These are phyloP conservation scores for Sinocyclocheilus anshuiensis DNA, from an alignment of 2,113 vertebrate genomes.

Conservation along the genomic window DNA sequence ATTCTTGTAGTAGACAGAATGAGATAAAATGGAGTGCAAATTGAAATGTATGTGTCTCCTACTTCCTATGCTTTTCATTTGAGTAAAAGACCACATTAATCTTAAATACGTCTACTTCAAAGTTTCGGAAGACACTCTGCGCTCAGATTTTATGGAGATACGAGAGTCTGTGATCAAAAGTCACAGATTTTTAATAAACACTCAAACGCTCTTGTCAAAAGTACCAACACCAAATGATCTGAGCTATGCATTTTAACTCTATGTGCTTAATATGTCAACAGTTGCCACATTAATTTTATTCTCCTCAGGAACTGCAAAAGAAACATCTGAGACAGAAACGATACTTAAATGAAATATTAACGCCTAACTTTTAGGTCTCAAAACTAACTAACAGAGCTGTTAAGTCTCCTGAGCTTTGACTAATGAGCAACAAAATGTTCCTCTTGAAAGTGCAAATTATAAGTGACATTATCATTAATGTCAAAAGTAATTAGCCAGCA, in stretches of 20 bases:
- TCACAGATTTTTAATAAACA: neutral
- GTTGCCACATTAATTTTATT: neutral
- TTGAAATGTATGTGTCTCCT: neutral
- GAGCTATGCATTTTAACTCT: neutral
- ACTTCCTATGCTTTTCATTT: neutral
- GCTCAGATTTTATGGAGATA: neutral
- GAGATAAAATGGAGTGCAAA: neutral
- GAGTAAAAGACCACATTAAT: neutral
- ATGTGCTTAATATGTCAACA: neutral
- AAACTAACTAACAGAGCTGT: neutral
- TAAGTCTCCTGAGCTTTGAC: neutral
- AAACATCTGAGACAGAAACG: neutral
- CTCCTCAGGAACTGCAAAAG: neutral
- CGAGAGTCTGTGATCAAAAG: neutral
- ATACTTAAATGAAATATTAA: constrained; percentile 10
- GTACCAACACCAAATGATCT: neutral
- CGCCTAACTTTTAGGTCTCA: neutral
- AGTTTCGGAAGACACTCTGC: neutral
- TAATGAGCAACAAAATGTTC: constrained; percentile 8
- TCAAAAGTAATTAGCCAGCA: constrained; percentile 19
- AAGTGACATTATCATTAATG: constrained; percentile 23
- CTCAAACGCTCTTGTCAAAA: neutral
- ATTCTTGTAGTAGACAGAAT: neutral
- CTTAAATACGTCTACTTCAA: neutral
- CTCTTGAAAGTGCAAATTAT: neutral